Conservation (phyloP, 2,113 vertebrate species). For the Brevimyrus niger region DNA sequence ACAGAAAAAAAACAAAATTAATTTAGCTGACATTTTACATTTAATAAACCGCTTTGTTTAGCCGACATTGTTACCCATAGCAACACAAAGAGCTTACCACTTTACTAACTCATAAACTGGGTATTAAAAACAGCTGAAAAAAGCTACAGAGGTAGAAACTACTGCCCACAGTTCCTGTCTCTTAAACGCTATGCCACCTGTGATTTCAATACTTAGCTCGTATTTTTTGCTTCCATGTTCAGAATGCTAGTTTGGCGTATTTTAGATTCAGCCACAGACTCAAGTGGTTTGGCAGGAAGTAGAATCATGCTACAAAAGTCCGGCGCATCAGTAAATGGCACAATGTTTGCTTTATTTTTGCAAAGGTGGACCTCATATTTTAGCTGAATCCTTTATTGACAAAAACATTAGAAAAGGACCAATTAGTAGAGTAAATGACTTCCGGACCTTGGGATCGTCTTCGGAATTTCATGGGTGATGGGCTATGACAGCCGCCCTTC, state of each 20-base stretch:
- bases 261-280: not conserved
- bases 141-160: not conserved
- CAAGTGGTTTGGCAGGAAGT: not conserved
- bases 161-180: not conserved
- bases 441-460: slow-evolving; percentile 75
- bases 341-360: not conserved
- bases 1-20: not conserved
- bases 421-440: not conserved
- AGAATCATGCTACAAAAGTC: not conserved
- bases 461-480: slow-evolving; percentile 70
- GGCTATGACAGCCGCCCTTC: slow-evolving; percentile 65
- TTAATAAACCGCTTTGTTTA: not conserved
- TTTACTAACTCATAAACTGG: not conserved
- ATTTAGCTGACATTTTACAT: not conserved
- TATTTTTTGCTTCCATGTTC: not conserved
- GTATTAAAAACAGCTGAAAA: not conserved
- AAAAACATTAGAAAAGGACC: not conserved
- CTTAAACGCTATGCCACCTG: slow-evolving; percentile 1
- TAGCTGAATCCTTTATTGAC: not conserved
- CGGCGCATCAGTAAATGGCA: not conserved
- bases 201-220: not conserved
- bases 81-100: not conserved
- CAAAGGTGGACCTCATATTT: not conserved
- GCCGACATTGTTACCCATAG: not conserved
- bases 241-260: not conserved